These are phyloP conservation scores for Clarias gariepinus DNA, from an alignment of 2,113 vertebrate species.

Conservation along the genomic window DNA sequence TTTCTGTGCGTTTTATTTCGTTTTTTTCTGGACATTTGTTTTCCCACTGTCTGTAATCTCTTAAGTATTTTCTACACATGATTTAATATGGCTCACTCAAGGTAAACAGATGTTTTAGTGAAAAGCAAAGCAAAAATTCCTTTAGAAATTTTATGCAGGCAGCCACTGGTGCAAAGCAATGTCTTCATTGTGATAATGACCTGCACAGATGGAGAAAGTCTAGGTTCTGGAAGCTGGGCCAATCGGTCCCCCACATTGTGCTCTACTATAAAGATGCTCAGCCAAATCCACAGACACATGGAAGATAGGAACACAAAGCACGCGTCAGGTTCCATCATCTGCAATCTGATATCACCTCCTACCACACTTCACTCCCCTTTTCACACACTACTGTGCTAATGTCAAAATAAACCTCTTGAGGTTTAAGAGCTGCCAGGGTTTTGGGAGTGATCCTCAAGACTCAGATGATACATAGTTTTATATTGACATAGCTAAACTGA, in stretches of 20 bases:
- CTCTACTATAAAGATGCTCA: background rate
- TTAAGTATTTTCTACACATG: background rate
- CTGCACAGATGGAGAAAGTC: conserved; percentile 27
- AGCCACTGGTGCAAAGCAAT: background rate
- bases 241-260: conserved; percentile 16
- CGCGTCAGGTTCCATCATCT: conserved; percentile 6
- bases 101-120: background rate
- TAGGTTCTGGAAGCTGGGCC: background rate
- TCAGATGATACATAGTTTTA: background rate
- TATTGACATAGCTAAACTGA: background rate
- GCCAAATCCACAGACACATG: conserved; percentile 9
- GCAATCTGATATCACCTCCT: conserved; percentile 3
- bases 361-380: conserved; percentile 8
- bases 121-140: background rate
- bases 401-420: conserved; percentile 18
- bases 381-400: background rate
- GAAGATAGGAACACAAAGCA: conserved; percentile 9
- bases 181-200: conserved; percentile 29
- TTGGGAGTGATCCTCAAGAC: background rate
- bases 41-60: background rate
- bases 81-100: background rate
- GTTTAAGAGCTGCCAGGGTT: background rate
- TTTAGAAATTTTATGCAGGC: background rate
- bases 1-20: background rate
- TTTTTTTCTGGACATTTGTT: background rate